These are phyloP conservation scores for Eupeodes corollae DNA, from an alignment of 1,140 invertebrate genomes.

Conservation along the genomic window DNA sequence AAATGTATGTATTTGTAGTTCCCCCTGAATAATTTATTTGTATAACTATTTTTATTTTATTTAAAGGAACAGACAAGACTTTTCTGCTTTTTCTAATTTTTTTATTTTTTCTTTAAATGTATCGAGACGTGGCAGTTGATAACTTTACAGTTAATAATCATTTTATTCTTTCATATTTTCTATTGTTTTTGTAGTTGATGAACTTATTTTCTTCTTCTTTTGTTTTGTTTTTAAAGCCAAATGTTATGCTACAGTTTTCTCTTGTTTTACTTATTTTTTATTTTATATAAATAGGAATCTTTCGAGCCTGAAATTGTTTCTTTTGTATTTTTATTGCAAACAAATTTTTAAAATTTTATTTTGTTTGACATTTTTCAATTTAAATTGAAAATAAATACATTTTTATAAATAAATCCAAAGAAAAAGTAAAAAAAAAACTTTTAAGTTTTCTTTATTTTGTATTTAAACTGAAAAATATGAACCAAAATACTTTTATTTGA, in stretches of 20 bases:
- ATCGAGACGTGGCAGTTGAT: neutral
- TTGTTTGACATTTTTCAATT: neutral
- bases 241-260: neutral
- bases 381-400: neutral
- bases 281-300: constrained; percentile 11
- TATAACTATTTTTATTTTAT: too few relatives aligned
- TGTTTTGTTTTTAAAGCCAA: constrained; percentile 1
- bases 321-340: neutral
- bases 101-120: neutral
- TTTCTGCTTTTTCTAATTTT: neutral
- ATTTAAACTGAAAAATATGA: too few relatives aligned
- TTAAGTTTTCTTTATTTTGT: too few relatives aligned
- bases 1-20: too few relatives aligned
- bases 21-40: too few relatives aligned
- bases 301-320: constrained; percentile 9
- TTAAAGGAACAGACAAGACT: too few relatives aligned
- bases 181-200: constrained; percentile 2
- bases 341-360: too few relatives aligned
- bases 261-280: neutral
- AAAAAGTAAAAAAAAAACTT: too few relatives aligned
- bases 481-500: too few relatives aligned
- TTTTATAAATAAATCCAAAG: neutral
- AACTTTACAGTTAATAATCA: neutral
- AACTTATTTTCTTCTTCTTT: too few relatives aligned
- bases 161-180: neutral